Evolutionary conservation across 2,113 vertebrate genomes (phyloP).

Genomic region (Rhabdornis inornatus): DNA sequence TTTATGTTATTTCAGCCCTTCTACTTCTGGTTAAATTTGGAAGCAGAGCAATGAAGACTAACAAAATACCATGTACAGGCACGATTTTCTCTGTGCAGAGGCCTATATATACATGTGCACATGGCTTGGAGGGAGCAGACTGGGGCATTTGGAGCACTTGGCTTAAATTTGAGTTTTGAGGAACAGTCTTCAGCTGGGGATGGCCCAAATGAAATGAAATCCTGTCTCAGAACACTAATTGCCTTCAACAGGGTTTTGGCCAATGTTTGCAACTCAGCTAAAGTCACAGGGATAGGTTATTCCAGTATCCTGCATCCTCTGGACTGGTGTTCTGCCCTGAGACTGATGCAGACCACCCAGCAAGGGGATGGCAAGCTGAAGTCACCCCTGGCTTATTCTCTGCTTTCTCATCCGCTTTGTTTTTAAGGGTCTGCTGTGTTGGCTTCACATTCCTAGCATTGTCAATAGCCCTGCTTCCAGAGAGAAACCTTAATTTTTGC

Average conservation of each 20-base stretch:
- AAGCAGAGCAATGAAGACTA: constrained; percentile 31
- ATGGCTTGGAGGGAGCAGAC: background rate
- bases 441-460: background rate
- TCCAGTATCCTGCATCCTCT: background rate
- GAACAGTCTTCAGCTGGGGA: background rate
- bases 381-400: background rate
- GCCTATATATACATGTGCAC: background rate
- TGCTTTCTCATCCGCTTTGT: background rate
- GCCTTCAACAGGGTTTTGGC: background rate
- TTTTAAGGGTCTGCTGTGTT: background rate
- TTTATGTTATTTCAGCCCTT: constrained; percentile 61
- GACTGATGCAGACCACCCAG: background rate
- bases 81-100: background rate
- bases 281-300: background rate
- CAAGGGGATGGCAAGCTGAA: background rate
- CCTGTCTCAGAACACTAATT: background rate
- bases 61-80: background rate
- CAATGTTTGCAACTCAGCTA: background rate
- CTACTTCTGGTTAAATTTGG: constrained; percentile 61
- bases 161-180: background rate
- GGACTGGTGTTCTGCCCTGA: background rate
- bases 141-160: background rate
- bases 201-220: background rate
- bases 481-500: background rate
- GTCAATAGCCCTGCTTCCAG: background rate